Conservation (phyloP, 2,797 vertebrate genomes). For the Lophotriccus pileatus region DNA sequence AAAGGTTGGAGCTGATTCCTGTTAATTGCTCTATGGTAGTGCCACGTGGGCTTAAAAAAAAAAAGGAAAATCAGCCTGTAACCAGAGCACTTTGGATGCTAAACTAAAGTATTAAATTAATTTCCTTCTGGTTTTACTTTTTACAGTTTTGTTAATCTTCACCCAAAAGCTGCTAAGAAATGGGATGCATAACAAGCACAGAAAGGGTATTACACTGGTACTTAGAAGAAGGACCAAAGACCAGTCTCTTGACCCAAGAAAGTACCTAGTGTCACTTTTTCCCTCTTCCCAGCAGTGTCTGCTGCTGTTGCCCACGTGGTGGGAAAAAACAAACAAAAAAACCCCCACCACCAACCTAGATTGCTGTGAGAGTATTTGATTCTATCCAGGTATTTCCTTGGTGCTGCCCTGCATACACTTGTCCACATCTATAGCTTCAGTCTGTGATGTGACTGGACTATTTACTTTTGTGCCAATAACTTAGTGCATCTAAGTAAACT, state of each 20-base stretch:
- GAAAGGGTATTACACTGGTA: background rate
- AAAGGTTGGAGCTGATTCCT: background rate
- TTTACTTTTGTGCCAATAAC: background rate
- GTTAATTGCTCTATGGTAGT: background rate
- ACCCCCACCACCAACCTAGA: background rate
- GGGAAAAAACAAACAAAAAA: background rate
- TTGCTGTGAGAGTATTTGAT: background rate
- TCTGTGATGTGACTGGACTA: background rate
- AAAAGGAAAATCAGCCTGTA: background rate
- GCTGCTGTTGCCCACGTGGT: accelerated
- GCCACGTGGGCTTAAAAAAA: background rate
- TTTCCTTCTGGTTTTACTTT: background rate
- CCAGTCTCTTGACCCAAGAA: background rate
- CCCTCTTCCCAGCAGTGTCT: background rate
- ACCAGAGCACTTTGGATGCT: background rate
- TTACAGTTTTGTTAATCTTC: background rate
- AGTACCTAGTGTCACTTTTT: background rate
- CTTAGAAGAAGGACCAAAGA: background rate
- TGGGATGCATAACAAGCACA: background rate
- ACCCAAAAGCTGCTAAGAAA: background rate
- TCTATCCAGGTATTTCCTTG: background rate
- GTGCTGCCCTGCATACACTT: background rate
- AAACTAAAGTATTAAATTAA: background rate
- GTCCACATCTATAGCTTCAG: background rate
- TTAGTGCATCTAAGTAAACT: background rate